These are phyloP conservation scores for Theristus sp. DNA, from an alignment of 2,888 invertebrate species.

Conservation along the genomic window DNA sequence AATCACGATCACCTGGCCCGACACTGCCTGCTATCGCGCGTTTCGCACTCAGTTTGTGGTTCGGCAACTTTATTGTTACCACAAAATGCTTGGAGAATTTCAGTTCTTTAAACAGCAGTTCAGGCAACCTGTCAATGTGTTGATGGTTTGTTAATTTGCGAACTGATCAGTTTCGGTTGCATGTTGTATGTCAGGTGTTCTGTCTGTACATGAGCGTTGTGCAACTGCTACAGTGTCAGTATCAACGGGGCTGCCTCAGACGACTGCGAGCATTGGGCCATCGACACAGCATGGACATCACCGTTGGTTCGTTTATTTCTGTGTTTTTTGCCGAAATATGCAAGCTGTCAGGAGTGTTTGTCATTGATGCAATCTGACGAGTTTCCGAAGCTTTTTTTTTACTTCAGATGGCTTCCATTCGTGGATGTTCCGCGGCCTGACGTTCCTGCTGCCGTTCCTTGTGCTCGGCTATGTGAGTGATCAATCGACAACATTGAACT, in stretches of 20 bases:
- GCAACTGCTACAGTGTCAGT: conserved; percentile 83
- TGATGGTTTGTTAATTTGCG: too few relatives aligned
- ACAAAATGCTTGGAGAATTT: background rate
- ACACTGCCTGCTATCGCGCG: conserved; percentile 51
- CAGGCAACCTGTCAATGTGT: too few relatives aligned
- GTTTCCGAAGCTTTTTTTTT: too few relatives aligned
- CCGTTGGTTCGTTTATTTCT: conserved; percentile 45
- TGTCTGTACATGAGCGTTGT: conserved; percentile 48
- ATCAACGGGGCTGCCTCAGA: conserved; percentile 75
- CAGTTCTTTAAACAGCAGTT: too few relatives aligned
- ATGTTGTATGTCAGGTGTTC: conserved; percentile 14
- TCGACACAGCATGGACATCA: conserved; percentile 96
- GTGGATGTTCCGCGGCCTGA: conserved; percentile 98
- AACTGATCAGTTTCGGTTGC: background rate
- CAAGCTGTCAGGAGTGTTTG: too few relatives aligned
- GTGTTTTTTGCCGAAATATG: too few relatives aligned
- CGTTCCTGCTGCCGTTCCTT: conserved; percentile 84
- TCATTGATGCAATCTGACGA: too few relatives aligned
- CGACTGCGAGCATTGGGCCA: conserved; percentile 78
- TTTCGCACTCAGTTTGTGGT: conserved; percentile 19
- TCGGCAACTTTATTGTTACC: background rate
- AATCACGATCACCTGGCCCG: conserved; percentile 88
- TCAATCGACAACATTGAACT: too few relatives aligned
- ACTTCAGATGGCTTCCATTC: conserved; percentile 79
- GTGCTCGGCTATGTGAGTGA: conserved; percentile 64